Base-by-base conservation (phyloP, 2,888 invertebrate species). In the Leptopilina syphax region DNA sequence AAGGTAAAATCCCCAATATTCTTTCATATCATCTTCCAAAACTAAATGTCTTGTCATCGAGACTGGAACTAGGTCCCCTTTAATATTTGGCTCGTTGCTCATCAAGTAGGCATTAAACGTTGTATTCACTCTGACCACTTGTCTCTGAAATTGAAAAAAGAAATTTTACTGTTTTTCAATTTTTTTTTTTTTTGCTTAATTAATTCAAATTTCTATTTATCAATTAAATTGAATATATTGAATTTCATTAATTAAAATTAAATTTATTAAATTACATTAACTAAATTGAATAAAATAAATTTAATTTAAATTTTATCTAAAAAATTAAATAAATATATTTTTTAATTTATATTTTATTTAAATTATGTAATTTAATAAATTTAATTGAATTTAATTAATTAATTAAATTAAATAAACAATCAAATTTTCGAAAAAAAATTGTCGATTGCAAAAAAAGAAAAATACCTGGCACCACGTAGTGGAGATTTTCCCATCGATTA, bases 1-100 rank as follows among this genome's bases (percentile, higher is more conserved):
- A 65, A 96, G 92, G 88, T 96, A 96, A 91, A 96, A 96, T 1
- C 96, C 96, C 96, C 96, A 96, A 89, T 96, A 96, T 89, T 96
- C 96, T 91, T 96, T 96, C 93, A 95, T 95, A 86, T 96, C 96
- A 85, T 96, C 96, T 80, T 95, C 95, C n/a, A 96, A 92, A 70
- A 94, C 93, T 83, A 96, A 91, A 83, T 95, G 94, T 65, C 96
- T 93, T 1, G 95, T 94, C 95, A 96, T 96, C 7, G 94, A 93
- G n/a, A 96, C 93, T 0, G 94, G 94, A 54, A 94, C 93, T 66
- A 94, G 91, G 68, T 94, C 93, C 1, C 92, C 91, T 2, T 94
- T 93, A 66, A 96, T 91, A 83, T 93, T 91, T 0, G 96, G 96
- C 1, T 92, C 92, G 0, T 94, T 94, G 1, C 94, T 93, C 80